A percentile compares a stretch with the other conserved stretches of the same genome.
Conservation (phyloP, 2,113 vertebrate genomes). For the Sterna hirundo region DNA sequence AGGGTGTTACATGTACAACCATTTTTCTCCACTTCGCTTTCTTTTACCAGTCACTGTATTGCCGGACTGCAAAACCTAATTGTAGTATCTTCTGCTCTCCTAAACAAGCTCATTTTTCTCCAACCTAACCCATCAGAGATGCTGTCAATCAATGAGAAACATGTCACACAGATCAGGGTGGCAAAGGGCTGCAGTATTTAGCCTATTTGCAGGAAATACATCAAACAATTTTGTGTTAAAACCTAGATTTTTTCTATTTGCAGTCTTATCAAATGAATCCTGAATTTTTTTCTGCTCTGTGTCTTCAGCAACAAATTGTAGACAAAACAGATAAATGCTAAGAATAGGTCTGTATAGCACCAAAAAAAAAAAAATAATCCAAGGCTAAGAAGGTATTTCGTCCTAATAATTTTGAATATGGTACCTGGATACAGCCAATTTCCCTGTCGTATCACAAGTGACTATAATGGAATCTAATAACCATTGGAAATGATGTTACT, state of each 20-base stretch:
- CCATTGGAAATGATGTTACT: slow-evolving; percentile 12
- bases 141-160: slow-evolving; percentile 46
- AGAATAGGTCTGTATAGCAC: neutral
- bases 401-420: slow-evolving; percentile 38
- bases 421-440: neutral
- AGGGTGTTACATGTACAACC: neutral
- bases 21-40: slow-evolving; percentile 23
- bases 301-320: slow-evolving; percentile 11
- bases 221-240: neutral
- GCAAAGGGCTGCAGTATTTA: neutral
- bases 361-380: neutral
- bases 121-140: slow-evolving; percentile 40
- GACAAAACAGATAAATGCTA: slow-evolving; percentile 24
- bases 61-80: slow-evolving; percentile 41
- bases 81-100: slow-evolving; percentile 54
- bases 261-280: neutral
- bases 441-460: slow-evolving; percentile 27
- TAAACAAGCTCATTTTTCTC: slow-evolving; percentile 68
- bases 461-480: slow-evolving; percentile 52
- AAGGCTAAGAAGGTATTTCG: neutral
- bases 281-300: neutral
- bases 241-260: neutral
- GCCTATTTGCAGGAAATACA: neutral
- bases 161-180: neutral
- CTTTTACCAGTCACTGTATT: neutral